Base-by-base conservation (phyloP, 2,888 invertebrate genomes). In the Acrocera orbiculus region DNA sequence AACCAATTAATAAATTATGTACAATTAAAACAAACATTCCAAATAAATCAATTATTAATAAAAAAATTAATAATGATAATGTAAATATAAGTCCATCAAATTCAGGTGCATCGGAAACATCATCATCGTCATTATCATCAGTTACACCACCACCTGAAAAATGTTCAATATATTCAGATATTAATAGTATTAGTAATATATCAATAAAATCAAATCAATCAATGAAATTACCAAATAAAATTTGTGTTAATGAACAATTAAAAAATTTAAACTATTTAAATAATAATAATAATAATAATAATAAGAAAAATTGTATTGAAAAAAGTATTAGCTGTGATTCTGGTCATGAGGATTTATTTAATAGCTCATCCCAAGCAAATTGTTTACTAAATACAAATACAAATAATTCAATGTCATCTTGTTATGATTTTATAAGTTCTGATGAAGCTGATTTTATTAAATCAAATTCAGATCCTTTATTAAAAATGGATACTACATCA, bases 1-100 rank as follows among this genome's bases (percentile, higher is more conserved):
- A 73, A 49, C 74, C 74, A 8, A 52, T 63, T 13, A 40, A 16
- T 11, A 31, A 29, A n/a, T 15, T 40, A 6, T n/a, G 13, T 14
- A 22, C 10, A 14, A 24, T 9, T 27, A 17, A 20, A 25, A 27
- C 24, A 19, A 30, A n/a, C 26, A 22, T 20, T 30, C 30, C 30
- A 20, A 15, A 4, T 25, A 5, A 13, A 9, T 13, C 10, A 5
- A 7, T 14, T 15, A 13, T 5, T 25, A 10, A 25, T 25, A 25
- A 22, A 22, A 10, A 5, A 22, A 10, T 4, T 10, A 22, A 4
- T 10, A 22, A n/a, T 3, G 19, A 16, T 22, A 28, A 31, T 35
- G 23, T 16, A 17, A 5, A 32, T 16, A 24, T 30, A 11, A 10
- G 22, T 3, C 30, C 32, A 15, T 34, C 35, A 5, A 16, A 15